These are phyloP conservation scores for Petroica traversi DNA, from an alignment of 2,113 vertebrate species.

Conservation along the genomic window DNA sequence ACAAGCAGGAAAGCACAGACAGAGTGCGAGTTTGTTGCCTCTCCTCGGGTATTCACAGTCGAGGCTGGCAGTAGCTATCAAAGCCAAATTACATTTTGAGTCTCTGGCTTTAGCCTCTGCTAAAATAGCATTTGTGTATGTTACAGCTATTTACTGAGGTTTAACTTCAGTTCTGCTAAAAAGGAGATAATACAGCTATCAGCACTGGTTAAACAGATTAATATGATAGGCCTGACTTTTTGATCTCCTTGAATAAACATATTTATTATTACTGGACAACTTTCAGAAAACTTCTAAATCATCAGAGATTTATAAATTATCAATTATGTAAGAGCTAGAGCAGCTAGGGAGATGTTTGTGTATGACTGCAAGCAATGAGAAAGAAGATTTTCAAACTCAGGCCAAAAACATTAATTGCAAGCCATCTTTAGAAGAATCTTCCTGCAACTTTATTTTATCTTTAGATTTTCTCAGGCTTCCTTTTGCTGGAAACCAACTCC, in stretches of 20 bases:
- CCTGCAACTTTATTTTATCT: background rate
- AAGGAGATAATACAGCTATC: slow-evolving; percentile 2
- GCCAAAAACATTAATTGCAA: background rate
- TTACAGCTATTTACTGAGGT: background rate
- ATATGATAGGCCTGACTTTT: background rate
- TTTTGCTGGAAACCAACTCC: background rate
- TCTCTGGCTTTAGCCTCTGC: background rate
- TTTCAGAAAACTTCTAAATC: background rate
- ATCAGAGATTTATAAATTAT: background rate
- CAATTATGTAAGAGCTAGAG: background rate
- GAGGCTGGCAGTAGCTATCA: background rate
- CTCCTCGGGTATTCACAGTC: background rate
- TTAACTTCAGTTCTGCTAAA: background rate
- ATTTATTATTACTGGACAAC: slow-evolving; percentile 3
- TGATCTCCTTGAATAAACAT: slow-evolving; percentile 30
- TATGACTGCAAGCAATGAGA: background rate
- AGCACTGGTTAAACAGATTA: background rate
- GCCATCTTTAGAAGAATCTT: background rate
- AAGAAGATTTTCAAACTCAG: background rate
- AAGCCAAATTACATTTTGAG: background rate
- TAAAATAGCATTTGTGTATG: background rate
- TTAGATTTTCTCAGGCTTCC: slow-evolving; percentile 6
- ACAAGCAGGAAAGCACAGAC: background rate
- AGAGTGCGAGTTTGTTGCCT: background rate
- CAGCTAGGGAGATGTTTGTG: background rate